Evolutionary conservation across 2,888 invertebrate genomes (phyloP).

Genomic region (Myopa testacea): DNA sequence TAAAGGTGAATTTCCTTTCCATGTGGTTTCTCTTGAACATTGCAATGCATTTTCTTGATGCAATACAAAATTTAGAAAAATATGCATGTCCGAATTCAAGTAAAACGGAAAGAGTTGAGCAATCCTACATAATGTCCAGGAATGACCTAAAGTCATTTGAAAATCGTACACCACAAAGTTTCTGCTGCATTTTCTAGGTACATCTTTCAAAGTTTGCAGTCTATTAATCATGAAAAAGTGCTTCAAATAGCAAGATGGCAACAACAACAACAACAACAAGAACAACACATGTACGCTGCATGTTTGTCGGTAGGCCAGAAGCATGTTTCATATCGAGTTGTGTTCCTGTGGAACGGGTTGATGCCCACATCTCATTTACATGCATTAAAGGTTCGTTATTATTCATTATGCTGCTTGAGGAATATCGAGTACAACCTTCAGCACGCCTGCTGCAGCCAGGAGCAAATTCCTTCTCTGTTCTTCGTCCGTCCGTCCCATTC

Average conservation of each 20-base stretch:
- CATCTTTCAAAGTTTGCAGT: constrained; percentile 1
- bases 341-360: not conserved
- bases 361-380: not conserved
- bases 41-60: no score
- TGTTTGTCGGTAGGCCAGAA: not conserved
- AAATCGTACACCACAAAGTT: not conserved
- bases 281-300: not conserved
- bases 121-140: not conserved
- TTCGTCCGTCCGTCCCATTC: not conserved
- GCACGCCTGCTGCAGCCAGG: not conserved
- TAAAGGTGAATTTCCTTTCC: no score
- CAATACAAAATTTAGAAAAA: no score
- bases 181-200: not conserved
- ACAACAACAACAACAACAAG: not conserved
- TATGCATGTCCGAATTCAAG: no score
- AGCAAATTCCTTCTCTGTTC: not conserved
- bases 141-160: not conserved
- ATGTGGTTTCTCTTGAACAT: no score
- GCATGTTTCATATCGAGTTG: not conserved
- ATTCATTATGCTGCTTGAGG: constrained; percentile 20
- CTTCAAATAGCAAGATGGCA: constrained; percentile 6
- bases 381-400: constrained; percentile 23
- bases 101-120: no score
- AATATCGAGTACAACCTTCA: constrained; percentile 8
- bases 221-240: constrained; percentile 4